Base-by-base conservation (phyloP, 2,113 vertebrate genomes). In the Platycercus adscitus region DNA sequence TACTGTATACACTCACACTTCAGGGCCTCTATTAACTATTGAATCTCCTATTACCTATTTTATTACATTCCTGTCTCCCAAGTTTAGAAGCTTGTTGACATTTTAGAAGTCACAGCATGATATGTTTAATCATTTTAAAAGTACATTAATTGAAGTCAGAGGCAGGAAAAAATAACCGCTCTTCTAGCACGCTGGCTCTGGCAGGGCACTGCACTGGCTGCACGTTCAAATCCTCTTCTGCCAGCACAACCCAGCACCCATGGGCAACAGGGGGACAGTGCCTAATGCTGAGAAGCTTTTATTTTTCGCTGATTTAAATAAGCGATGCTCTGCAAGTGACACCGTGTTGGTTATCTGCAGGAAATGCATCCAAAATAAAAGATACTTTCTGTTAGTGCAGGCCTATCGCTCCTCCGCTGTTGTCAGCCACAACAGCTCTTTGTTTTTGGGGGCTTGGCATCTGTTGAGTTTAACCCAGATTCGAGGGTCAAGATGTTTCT, bases 1-100 rank as follows among this genome's bases (percentile, higher is more conserved):
- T 98, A 98, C 98, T 98, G 98, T 98, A 98, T 97, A 98, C 97
- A 97, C 97, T 98, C 97, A 96, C 97, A 98, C 98, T 97, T 98
- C 97, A 97, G 96, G 95, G 95, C 96, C 95, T 96, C 98, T 97
- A 98, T 98, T 98, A 98, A 98, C 97, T 97, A 97, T 95, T 97
- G 97, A 98, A 98, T 98, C 98, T 97, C 98, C 98, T 95, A 98
- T 98, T 98, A 98, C 97, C 91, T 98, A 95, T 98, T 98, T 98
- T 91, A 98, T 98, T 98, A 97, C 97, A 88, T 97, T 97, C 97
- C 95, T 97, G 97, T 97, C 96, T 97, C 95, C 96, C 95, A 97
- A 97, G 96, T 98, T 98, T 97, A 86, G 96, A 97, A 96, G 98
- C 97, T 98, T 98, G 97, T 97, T 98, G 98, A 98, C 97, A 98